Evolutionary conservation across 92 coral and sea anemone species (phyloP).

Genomic region (Porites cylindrica): DNA sequence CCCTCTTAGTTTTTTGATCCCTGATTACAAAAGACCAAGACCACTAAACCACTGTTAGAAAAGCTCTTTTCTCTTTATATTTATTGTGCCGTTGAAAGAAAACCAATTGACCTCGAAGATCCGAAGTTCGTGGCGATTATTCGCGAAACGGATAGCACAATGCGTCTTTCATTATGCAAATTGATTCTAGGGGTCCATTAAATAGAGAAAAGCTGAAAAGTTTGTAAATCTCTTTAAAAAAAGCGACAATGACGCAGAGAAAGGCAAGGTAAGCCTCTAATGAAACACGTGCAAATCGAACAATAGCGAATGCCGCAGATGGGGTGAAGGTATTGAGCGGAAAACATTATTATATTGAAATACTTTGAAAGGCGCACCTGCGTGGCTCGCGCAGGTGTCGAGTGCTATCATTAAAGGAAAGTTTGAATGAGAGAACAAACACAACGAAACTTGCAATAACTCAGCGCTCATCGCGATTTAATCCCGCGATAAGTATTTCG

Average conservation of each 20-base stretch:
- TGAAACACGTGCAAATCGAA: conserved; percentile 95
- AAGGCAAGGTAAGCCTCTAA: conserved; percentile 89
- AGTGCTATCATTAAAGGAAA: conserved; percentile 88
- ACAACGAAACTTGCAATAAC: conserved; percentile 78
- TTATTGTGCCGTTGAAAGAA: conserved; percentile 70
- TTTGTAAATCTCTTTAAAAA: conserved; percentile 98
- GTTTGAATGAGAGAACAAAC: conserved; percentile 96
- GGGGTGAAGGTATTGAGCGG: conserved; percentile 91
- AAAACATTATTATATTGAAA: conserved; percentile 95
- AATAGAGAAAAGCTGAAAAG: conserved; percentile 96
- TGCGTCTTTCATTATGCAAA: conserved; percentile 93
- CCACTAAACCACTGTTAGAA: conserved; percentile 58
- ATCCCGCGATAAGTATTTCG: conserved; percentile 43
- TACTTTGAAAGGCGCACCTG: conserved; percentile 90
- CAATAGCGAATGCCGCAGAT: conserved; percentile 97
- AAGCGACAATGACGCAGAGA: conserved; percentile 83
- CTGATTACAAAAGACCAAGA: conserved; percentile 55
- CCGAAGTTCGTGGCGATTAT: conserved; percentile 72
- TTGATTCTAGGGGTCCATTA: conserved; percentile 93
- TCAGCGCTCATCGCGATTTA: conserved; percentile 58
- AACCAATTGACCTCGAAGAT: conserved; percentile 89
- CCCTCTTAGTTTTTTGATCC: conserved; percentile 57
- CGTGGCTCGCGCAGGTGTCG: conserved; percentile 93
- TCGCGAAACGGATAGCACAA: conserved; percentile 74
- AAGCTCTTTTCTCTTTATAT: conserved; percentile 63